Conservation (phyloP, 2,113 vertebrate genomes). For the Scatophagus argus region DNA sequence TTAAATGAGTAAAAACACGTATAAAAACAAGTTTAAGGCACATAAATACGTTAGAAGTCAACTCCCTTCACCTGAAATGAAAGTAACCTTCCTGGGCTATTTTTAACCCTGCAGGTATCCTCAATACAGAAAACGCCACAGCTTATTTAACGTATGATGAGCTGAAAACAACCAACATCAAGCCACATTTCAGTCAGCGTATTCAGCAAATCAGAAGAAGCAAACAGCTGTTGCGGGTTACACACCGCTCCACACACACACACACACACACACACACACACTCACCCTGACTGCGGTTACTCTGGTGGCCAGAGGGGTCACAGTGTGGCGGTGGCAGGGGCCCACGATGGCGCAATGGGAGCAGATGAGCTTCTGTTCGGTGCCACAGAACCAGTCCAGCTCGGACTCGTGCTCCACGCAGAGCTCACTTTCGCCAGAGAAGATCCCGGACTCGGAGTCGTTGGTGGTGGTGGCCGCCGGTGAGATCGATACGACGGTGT, state of each 20-base stretch:
- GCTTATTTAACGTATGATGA: too few relatives aligned
- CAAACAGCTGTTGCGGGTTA: neutral
- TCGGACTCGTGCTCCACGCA: conserved; percentile 82
- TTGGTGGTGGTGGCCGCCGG: conserved; percentile 12
- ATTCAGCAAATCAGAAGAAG: too few relatives aligned
- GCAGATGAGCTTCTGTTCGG: conserved; percentile 85
- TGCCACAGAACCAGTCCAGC: conserved; percentile 85
- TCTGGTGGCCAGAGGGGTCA: conserved; percentile 80
- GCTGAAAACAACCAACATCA: neutral
- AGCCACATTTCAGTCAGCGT: neutral
- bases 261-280: too few relatives aligned
- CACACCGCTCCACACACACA: conserved; percentile 71
- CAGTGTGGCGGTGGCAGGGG: conserved; percentile 84
- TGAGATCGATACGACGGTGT: neutral
- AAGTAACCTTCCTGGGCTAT: conserved; percentile 14
- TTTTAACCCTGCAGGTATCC: neutral
- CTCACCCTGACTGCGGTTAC: conserved; percentile 88
- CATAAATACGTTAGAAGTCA: neutral
- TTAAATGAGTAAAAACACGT: neutral
- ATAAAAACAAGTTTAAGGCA: neutral
- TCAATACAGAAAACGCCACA: neutral
- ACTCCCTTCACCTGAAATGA: neutral
- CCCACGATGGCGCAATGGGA: conserved; percentile 81
- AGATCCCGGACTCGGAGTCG: conserved; percentile 70
- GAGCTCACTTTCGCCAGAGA: conserved; percentile 59